Conservation (phyloP, 2,888 invertebrate species). For the Elmis aenea region DNA sequence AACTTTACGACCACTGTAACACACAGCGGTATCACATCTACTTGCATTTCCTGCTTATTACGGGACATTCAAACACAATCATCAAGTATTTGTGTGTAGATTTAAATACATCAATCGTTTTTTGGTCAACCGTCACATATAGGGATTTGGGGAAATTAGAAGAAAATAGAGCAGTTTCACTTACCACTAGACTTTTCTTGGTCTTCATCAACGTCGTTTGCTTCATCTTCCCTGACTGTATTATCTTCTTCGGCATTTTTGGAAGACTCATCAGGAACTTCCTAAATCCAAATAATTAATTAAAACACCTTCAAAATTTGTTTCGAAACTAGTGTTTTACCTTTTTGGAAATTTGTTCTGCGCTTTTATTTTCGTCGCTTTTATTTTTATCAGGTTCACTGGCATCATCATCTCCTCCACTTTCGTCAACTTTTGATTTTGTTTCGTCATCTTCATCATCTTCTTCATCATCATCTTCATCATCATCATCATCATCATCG, state of each 20-base stretch:
- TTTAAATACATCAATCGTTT: too few species aligned
- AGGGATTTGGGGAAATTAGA: too few species aligned
- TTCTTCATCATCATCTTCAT: slow-evolving; percentile 20
- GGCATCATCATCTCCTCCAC: slow-evolving; percentile 32
- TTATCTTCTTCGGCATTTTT: too few species aligned
- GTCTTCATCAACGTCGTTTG: slow-evolving; percentile 21
- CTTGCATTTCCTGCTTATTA: slow-evolving; percentile 48
- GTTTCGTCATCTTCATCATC: slow-evolving; percentile 30
- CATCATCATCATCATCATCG: slow-evolving; percentile 2
- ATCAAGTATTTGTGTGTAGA: too few species aligned
- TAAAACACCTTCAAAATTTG: too few species aligned
- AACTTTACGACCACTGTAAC: slow-evolving; percentile 85
- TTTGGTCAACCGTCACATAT: too few species aligned
- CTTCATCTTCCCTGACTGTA: slow-evolving; percentile 12
- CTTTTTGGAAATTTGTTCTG: slow-evolving; percentile 30
- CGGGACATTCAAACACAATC: too few species aligned
- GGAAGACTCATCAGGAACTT: too few species aligned
- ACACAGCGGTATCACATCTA: slow-evolving; percentile 39
- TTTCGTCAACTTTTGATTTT: slow-evolving; percentile 39
- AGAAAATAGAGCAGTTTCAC: too few species aligned
- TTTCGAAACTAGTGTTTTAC: too few species aligned
- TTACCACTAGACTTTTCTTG: slow-evolving; percentile 40
- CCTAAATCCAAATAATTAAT: too few species aligned
- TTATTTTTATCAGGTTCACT: slow-evolving; percentile 37
- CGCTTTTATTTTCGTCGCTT: slow-evolving; percentile 39